A percentile compares a stretch with the other conserved stretches of the same genome.
Conservation (phyloP, 2,888 invertebrate genomes). For the Stratiomys singularior region DNA sequence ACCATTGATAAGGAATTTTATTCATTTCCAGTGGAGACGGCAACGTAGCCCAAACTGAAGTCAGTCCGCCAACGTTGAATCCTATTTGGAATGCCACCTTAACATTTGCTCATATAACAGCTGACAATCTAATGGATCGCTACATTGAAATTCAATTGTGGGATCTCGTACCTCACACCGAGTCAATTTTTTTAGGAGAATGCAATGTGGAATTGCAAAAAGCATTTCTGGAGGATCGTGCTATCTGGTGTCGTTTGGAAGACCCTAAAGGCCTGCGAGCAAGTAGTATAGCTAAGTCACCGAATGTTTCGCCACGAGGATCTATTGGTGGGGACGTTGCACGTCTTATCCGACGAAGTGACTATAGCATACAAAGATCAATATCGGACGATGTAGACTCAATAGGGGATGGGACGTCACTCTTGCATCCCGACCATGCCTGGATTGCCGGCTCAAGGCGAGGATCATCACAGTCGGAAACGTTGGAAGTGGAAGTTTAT, state of each 20-base stretch:
- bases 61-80: conserved; percentile 86
- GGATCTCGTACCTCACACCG: conserved; percentile 86
- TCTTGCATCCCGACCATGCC: conserved; percentile 88
- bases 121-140: conserved; percentile 81
- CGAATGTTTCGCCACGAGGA: conserved; percentile 82
- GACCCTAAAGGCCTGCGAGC: conserved; percentile 76
- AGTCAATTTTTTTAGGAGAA: conserved; percentile 83
- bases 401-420: conserved; percentile 78
- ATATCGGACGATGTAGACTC: conserved; percentile 81
- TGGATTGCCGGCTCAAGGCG: conserved; percentile 81
- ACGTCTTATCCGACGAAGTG: conserved; percentile 74
- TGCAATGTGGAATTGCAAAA: conserved; percentile 74
- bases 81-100: conserved; percentile 94
- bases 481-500: conserved; percentile 85
- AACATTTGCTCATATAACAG: conserved; percentile 81
- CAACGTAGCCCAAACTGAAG: conserved; percentile 82
- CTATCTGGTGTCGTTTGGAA: conserved; percentile 90
- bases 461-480: conserved; percentile 91
- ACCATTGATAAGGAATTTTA: neutral
- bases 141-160: conserved; percentile 88
- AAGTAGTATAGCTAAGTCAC: conserved; percentile 71
- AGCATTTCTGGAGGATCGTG: conserved; percentile 87
- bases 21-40: conserved; percentile 73
- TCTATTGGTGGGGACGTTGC: conserved; percentile 76
- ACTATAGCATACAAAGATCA: conserved; percentile 80